Evolutionary conservation across 1,140 invertebrate species (phyloP).

Genomic region (Scaptomyza montana): DNA sequence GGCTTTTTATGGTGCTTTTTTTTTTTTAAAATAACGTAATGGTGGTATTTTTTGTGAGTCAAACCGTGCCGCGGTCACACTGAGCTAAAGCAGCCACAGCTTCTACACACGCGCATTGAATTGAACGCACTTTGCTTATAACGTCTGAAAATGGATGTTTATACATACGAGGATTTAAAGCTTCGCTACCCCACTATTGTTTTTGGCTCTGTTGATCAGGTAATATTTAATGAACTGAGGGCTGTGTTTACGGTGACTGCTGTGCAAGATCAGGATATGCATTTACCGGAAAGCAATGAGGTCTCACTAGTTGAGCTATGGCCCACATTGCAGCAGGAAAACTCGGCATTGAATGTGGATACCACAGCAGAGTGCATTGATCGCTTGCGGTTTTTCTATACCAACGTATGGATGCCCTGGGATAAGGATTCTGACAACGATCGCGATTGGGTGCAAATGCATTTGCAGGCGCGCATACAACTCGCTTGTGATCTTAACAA

Average conservation of each 20-base stretch:
- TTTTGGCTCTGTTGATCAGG: conserved; percentile 85
- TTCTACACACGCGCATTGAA: conserved; percentile 45
- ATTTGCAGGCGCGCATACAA: conserved; percentile 85
- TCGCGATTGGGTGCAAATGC: conserved; percentile 85
- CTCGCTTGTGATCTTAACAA: conserved; percentile 87
- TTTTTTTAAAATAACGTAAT: too few species aligned
- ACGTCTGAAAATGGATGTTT: conserved; percentile 84
- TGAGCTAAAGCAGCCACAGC: conserved; percentile 23
- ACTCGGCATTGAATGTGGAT: conserved; percentile 83
- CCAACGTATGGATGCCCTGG: conserved; percentile 87
- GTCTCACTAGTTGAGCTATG: conserved; percentile 86
- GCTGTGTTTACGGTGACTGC: conserved; percentile 85
- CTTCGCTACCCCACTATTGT: conserved; percentile 87
- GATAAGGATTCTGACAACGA: conserved; percentile 86
- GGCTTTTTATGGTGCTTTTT: too few species aligned
- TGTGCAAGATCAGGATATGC: conserved; percentile 86
- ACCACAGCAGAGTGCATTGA: conserved; percentile 85
- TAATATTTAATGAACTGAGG: conserved; percentile 84
- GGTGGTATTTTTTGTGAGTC: too few species aligned
- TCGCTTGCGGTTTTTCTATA: conserved; percentile 86
- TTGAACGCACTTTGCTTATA: conserved; percentile 37
- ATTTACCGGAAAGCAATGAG: conserved; percentile 85
- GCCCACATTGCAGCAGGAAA: conserved; percentile 86
- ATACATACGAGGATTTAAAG: conserved; percentile 85
- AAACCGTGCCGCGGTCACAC: too few species aligned